Evolutionary conservation across 2,797 vertebrate species (phyloP), one percentile per base, ranked within the genome.

Genomic region (Clarias fuscus): DNA sequence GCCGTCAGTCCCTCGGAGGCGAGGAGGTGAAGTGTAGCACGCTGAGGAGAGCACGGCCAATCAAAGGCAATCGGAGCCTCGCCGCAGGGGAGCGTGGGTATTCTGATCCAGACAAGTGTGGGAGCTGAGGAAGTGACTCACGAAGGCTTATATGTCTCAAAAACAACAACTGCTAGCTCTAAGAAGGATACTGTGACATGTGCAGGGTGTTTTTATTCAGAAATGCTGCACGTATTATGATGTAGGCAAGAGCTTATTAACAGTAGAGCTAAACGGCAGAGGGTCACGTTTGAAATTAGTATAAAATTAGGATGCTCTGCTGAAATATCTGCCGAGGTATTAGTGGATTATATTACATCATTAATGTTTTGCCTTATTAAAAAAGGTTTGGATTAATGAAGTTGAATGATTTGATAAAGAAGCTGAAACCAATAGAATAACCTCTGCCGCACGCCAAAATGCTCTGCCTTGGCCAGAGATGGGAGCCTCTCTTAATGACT

Each of bases 1-100:
- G 53, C 68, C 30, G 30, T 85, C 68, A 14, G 67, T 86, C 80
- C 86, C 79, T 83, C 43, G 40, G 71, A 80, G 67, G 24, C 40
- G n/a, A 82, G 43, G 27, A 85, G 64, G 64, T 84, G 70, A 85
- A 82, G 37, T 65, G 75, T 53, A 40, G n/a, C 30, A 56, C 79
- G 22, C 62, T 80, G 79, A 88, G 48, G 61, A 62, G 56, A 67
- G 56, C 18, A 53, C 24, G 64, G 33, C 80, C 85, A 86, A 88
- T 78, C 88, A 84, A 61, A 80, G 62, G 76, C 81, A 85, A 89
- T 86, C 61, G 68, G 65, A 61, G 75, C 72, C 68, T 85, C 68
- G 56, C 85, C 77, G n/a, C 83, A 84, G 85, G 70, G 80, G 65
- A 64, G 53, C 82, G 73, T 80, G 33, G 83, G 40, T 53, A 85